Percentiles rank a stretch among this genome's conserved stretches.
phyloP scores from a whole-genome alignment of 2,113 vertebrate species.

The Nettapus auritus region DNA sequence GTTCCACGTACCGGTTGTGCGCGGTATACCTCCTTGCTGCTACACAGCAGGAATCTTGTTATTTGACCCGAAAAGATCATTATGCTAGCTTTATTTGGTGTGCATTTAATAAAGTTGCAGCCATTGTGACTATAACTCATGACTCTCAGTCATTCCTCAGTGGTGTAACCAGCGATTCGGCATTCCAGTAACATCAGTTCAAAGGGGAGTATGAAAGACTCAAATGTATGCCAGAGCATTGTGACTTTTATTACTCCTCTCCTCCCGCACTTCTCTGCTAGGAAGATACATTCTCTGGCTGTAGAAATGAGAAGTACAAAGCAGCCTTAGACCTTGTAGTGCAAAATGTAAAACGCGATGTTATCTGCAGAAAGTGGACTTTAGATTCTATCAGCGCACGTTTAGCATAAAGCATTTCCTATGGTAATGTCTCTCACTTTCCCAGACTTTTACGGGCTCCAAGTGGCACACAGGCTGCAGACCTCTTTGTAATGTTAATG shows the following conservation, averaged over 20 bases:
- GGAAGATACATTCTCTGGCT: conserved; percentile 42
- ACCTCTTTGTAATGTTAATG: conserved; percentile 74
- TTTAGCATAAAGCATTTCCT: conserved; percentile 67
- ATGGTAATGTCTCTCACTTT: conserved; percentile 64
- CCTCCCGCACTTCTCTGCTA: background rate
- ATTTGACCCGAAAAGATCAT: conserved; percentile 57
- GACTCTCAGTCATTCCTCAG: conserved; percentile 19
- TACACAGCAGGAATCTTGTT: conserved; percentile 38
- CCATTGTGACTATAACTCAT: conserved; percentile 57
- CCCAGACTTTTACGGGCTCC: conserved; percentile 59
- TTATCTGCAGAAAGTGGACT: conserved; percentile 70
- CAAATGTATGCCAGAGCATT: background rate
- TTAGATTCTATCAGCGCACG: conserved; percentile 65
- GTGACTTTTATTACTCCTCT: conserved; percentile 64
- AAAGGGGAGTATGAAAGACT: conserved; percentile 45
- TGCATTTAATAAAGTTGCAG: conserved; percentile 63
- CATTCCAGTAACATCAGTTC: conserved; percentile 65
- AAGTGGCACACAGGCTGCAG: conserved; percentile 60
- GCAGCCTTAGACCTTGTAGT: conserved; percentile 60
- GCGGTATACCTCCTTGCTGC: background rate
- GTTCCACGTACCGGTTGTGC: background rate
- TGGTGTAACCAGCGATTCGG: conserved; percentile 50
- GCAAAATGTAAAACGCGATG: conserved; percentile 67
- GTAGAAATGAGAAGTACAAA: conserved; percentile 60
- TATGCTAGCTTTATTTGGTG: conserved; percentile 46